Evolutionary conservation across 2,113 vertebrate genomes (phyloP), one percentile per base, ranked within the genome.

Genomic region (Azemiops feae): DNA sequence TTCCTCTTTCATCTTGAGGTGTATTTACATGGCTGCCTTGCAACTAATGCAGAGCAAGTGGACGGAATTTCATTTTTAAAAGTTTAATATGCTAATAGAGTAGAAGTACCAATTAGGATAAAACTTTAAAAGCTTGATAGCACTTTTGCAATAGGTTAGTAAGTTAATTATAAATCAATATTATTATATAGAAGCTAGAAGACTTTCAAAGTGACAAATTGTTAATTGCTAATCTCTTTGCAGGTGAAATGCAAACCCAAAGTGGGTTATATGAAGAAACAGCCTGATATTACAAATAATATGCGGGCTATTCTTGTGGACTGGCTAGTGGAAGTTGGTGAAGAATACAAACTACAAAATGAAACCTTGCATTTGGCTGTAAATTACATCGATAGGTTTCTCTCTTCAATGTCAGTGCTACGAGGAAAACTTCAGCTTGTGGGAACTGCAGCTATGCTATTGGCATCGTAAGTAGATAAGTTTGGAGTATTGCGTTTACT

Each of bases 221-320:
- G n/a, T n/a, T 52, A 92, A 81, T 16, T 27, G 23, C 3, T 23
- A 27, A 86, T 93, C 6, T 87, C 34, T 90, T 81, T 53, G 22
- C 94, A 99, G 99, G 93, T 99, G 85, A 99, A 99, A 94, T 99
- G 98, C 94, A 98, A 98, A 91, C 99, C 99, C 9, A 99, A 98
- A 96, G 97, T 98, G 4, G 98, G 98, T 90, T 99, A 99, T 96
- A 99, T 99, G 99, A 99, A 97, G 97, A 99, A 99, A 93, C 99
- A 99, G 92, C 99, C 99, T 0, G 99, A 99, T 94, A 99, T 99
- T 95, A 99, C 99, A 0, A 98, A 98, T 97, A 99, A 98, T 95
- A 99, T 99, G 99, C 96, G 99, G 27, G 98, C 99, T 90, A 99
- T 99, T 95, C 98, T 99, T 9, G 99, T 99, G 94, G 99, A 99